Evolutionary conservation across 92 coral and sea anemone genomes (phyloP), one percentile per base, ranked within the genome.

Genomic region (Palythoa heliodiscus): DNA sequence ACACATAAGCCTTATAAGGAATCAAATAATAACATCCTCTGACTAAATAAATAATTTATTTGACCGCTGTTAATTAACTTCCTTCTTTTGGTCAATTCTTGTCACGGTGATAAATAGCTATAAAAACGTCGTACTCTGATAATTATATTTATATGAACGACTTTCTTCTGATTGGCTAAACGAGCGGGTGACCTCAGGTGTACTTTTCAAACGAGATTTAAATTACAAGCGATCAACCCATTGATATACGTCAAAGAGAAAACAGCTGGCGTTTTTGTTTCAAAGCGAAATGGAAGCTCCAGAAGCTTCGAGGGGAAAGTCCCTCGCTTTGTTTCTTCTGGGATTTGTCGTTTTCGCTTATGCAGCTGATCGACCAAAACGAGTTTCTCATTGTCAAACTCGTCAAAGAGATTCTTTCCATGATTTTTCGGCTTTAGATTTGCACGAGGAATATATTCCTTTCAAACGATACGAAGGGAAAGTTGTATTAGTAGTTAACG

Each of bases 401-500:
- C 64, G 68, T 7, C 43, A 55, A 61, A 55, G 77, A 15, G 73
- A 61, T 40, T 93, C 96, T 10, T 87, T 94, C 58, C 73, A 92
- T 48, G 89, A 82, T 70, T 88, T 92, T 60, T 67, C 76, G 11
- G 71, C 89, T 15, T 87, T 88, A 43, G 83, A 86, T 74, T 40
- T 92, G 16, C 67, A 80, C 35, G 94, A 91, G 17, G 82, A 72
- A 11, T 12, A 5, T 14, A 82, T 93, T 11, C 84, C 89, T 64
- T 90, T 95, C 77, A 52, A 82, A 24, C 57, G 88, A 70, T 92
- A 70, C 50, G 54, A 73, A 52, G 91, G 90, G 52, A 92, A 93
- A 71, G 84, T 95, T 60, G 87, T 92, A 29, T 67, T 95, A 71
- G 91, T 89, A 9, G 92, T 92, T 47, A 95, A 95, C 66, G 93